Conservation (phyloP, 2,797 vertebrate genomes). For the Syndactyla subalaris region DNA sequence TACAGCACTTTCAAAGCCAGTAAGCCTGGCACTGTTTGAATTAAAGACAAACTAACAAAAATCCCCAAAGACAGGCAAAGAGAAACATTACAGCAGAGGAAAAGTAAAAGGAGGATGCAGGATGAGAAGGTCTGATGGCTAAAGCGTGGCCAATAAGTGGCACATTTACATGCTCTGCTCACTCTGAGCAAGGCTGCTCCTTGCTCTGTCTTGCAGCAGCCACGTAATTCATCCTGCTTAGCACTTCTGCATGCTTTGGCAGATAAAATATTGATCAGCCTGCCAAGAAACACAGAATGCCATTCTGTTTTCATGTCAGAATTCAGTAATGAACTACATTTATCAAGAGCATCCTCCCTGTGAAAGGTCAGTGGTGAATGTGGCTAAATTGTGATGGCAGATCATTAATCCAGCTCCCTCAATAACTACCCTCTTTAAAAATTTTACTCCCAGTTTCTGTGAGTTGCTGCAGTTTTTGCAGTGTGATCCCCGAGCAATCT, state of each 20-base stretch:
- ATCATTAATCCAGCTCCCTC: constrained; percentile 83
- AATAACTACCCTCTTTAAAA: constrained; percentile 78
- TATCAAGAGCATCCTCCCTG: constrained; percentile 78
- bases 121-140: neutral
- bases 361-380: constrained; percentile 82
- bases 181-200: neutral
- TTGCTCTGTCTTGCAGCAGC: constrained; percentile 12
- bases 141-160: neutral
- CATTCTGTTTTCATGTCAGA: constrained; percentile 82
- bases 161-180: neutral
- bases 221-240: constrained; percentile 54
- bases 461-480: constrained; percentile 59
- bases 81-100: neutral
- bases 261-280: constrained; percentile 82
- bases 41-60: neutral
- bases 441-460: constrained; percentile 60
- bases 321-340: constrained; percentile 84
- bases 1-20: neutral
- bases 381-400: constrained; percentile 82
- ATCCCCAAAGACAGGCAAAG: neutral
- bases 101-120: neutral
- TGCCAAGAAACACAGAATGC: constrained; percentile 71
- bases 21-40: neutral
- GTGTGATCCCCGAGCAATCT: constrained; percentile 73
- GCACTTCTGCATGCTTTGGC: constrained; percentile 65